phyloP scores from a whole-genome alignment of 2,797 vertebrate genomes.

The Melanotaenia pygmaea region DNA sequence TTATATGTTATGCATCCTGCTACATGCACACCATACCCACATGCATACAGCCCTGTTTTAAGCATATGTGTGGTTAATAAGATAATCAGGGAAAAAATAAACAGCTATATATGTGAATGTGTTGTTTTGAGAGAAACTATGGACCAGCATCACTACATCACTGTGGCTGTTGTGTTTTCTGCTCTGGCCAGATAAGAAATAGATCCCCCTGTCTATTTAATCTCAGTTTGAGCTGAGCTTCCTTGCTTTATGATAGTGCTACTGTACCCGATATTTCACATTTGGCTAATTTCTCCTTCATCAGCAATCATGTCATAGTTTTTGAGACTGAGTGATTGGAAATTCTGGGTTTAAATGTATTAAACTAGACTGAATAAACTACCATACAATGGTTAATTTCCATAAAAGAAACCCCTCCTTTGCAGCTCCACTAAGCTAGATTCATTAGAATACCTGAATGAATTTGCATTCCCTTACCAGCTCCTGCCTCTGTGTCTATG shows the following conservation, averaged over 20 bases:
- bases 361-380: slow-evolving; percentile 47
- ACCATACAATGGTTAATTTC: slow-evolving; percentile 41
- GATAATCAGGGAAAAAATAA: slow-evolving; percentile 56
- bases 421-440: slow-evolving; percentile 39
- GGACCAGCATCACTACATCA: slow-evolving; percentile 24
- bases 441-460: slow-evolving; percentile 63
- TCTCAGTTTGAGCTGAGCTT: slow-evolving; percentile 31
- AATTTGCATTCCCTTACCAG: slow-evolving; percentile 68
- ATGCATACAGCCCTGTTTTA: background rate
- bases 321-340: slow-evolving; percentile 23
- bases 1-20: background rate
- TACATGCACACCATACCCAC: slow-evolving; percentile 5
- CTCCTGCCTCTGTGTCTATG: slow-evolving; percentile 35
- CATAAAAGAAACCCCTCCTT: slow-evolving; percentile 37
- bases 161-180: slow-evolving; percentile 25
- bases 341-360: slow-evolving; percentile 29
- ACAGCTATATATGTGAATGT: slow-evolving; percentile 26
- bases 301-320: slow-evolving; percentile 12
- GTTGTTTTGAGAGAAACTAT: slow-evolving; percentile 32
- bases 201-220: slow-evolving; percentile 32
- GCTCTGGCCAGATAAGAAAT: slow-evolving; percentile 44
- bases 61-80: slow-evolving; percentile 42
- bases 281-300: slow-evolving; percentile 14
- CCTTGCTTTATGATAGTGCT: slow-evolving; percentile 19
- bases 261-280: slow-evolving; percentile 2